A percentile compares a stretch with the other conserved stretches of the same genome.
phyloP scores from a whole-genome alignment of 2,888 invertebrate species.

The Pasiphila rectangulata region DNA sequence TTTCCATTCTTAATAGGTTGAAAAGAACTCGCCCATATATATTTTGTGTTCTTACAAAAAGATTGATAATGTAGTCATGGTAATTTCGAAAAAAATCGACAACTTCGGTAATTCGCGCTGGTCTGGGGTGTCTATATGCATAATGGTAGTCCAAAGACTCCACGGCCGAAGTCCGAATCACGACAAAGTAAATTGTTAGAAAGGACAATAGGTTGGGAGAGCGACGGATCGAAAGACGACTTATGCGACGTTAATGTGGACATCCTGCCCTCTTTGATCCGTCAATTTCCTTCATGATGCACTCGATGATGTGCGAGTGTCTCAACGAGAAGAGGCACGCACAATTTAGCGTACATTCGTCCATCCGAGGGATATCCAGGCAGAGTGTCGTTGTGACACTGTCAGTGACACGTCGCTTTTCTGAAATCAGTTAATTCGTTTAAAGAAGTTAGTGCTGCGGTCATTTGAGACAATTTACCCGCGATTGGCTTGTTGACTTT shows the following conservation, averaged over 20 bases:
- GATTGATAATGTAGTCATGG: too few species aligned
- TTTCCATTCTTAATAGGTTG: too few species aligned
- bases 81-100: too few species aligned
- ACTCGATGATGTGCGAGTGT: constrained; percentile 52
- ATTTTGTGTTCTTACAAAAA: too few species aligned
- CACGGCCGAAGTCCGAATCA: constrained; percentile 3
- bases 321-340: constrained; percentile 60
- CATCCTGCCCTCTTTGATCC: constrained; percentile 73
- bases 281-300: constrained; percentile 71
- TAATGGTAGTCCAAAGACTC: too few species aligned
- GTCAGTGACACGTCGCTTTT: constrained; percentile 43
- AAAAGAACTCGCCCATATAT: too few species aligned
- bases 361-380: constrained; percentile 19
- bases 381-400: constrained; percentile 29
- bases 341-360: constrained; percentile 48
- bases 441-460: constrained; percentile 63
- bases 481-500: constrained; percentile 63
- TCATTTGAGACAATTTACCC: constrained; percentile 68
- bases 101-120: too few species aligned
- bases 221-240: constrained; percentile 55
- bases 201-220: constrained; percentile 39
- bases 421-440: constrained; percentile 69
- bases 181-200: constrained; percentile 4
- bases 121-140: too few species aligned
- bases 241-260: constrained; percentile 64